A percentile compares a stretch with the other conserved stretches of the same genome.
Evolutionary conservation across 2,113 vertebrate species (phyloP).

Genomic region (Columba livia): DNA sequence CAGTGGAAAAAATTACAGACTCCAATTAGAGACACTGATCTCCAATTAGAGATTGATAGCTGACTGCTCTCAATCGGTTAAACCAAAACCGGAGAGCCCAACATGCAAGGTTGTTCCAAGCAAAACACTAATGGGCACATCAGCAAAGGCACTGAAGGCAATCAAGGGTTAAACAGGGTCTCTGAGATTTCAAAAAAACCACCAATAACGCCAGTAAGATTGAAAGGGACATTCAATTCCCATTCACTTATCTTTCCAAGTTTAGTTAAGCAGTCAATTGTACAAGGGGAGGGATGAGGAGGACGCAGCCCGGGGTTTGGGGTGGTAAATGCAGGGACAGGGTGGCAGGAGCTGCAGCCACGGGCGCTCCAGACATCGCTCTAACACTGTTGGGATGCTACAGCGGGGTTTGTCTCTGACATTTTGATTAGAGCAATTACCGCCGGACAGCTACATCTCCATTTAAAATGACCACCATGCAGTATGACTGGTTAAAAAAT

Average conservation of each 20-base stretch:
- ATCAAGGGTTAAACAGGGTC: conserved; percentile 7
- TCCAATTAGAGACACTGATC: neutral
- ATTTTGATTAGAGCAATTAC: conserved; percentile 64
- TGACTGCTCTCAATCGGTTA: neutral
- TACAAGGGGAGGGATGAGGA: neutral
- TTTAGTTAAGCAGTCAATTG: neutral
- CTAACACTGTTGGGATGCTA: neutral
- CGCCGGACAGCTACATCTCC: conserved; percentile 2
- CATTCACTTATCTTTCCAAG: neutral
- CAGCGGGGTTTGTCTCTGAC: conserved; percentile 20
- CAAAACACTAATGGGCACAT: neutral
- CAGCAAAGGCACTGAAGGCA: neutral
- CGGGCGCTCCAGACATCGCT: neutral
- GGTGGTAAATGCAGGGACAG: neutral
- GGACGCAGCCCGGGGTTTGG: neutral
- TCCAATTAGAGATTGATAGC: neutral
- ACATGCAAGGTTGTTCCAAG: neutral
- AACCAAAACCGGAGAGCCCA: neutral
- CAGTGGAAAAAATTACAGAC: neutral
- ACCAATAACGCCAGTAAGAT: neutral
- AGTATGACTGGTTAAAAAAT: neutral
- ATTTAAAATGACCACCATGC: conserved; percentile 31
- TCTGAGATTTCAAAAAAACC: neutral
- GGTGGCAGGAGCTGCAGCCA: neutral
- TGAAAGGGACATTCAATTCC: neutral